Evolutionary conservation across 1,140 invertebrate species (phyloP).

Genomic region (Orussus abietinus): DNA sequence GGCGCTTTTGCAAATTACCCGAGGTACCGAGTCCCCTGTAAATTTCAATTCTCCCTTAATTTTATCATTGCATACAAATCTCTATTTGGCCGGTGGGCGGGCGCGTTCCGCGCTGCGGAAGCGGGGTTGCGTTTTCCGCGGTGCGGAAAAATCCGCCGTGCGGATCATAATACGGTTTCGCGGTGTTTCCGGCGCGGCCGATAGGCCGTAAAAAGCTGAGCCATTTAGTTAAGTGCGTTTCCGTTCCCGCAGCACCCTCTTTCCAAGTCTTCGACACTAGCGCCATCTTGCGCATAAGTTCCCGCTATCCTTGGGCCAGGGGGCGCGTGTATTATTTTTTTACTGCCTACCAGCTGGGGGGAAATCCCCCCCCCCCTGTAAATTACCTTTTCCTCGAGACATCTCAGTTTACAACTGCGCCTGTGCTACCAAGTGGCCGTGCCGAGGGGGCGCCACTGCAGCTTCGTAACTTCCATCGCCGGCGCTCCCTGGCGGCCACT

Average conservation of each 20-base stretch:
- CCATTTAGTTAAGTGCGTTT: constrained; percentile 15
- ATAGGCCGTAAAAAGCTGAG: constrained; percentile 4
- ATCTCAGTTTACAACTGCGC: too few relatives aligned
- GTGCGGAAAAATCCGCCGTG: neutral
- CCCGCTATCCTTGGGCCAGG: constrained; percentile 12
- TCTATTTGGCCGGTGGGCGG: constrained; percentile 20
- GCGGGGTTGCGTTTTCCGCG: too few relatives aligned
- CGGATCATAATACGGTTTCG: constrained; percentile 8
- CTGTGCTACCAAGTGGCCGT: too few relatives aligned
- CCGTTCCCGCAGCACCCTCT: constrained; percentile 16
- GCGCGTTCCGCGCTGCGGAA: too few relatives aligned
- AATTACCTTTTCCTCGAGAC: too few relatives aligned
- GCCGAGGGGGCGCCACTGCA: too few relatives aligned
- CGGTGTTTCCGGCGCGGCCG: too few relatives aligned
- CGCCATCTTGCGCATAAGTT: too few relatives aligned
- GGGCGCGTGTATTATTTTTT: neutral
- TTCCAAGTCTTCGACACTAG: too few relatives aligned
- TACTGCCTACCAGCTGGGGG: constrained; percentile 9
- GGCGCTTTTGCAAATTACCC: constrained; percentile 21
- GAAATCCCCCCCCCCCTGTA: too few relatives aligned
- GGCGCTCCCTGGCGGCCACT: too few relatives aligned
- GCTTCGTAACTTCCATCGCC: too few relatives aligned
- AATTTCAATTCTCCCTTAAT: constrained; percentile 24
- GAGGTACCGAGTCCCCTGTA: constrained; percentile 14
- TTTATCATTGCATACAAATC: constrained; percentile 28